Evolutionary conservation across 2,888 invertebrate genomes (phyloP).

Genomic region (Sminthurinus aureus): DNA sequence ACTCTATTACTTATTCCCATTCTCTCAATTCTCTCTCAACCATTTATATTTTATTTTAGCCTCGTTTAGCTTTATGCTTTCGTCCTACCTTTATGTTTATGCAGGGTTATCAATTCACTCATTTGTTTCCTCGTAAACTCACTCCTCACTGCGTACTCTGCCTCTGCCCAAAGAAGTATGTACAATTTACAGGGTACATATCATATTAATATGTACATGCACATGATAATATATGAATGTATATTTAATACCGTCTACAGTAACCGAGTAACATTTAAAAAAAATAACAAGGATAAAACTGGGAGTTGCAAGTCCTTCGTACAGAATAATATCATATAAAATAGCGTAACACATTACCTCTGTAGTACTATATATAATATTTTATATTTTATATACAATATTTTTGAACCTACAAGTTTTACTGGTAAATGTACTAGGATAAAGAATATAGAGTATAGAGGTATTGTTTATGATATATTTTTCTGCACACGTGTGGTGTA

Average conservation of each 20-base stretch:
- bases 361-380: too few species aligned
- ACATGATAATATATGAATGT: neutral
- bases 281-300: neutral
- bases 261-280: neutral
- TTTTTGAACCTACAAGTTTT: too few species aligned
- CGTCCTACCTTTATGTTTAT: conserved; percentile 18
- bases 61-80: neutral
- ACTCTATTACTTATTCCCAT: conserved; percentile 24
- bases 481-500: too few species aligned
- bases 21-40: conserved; percentile 10
- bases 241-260: neutral
- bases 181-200: neutral
- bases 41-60: conserved; percentile 2
- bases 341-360: too few species aligned
- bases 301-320: neutral
- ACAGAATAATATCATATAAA: too few species aligned
- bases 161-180: neutral
- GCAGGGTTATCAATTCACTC: conserved; percentile 38
- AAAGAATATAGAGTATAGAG: too few species aligned
- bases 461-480: too few species aligned
- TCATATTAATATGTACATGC: neutral
- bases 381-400: too few species aligned
- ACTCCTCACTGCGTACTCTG: neutral
- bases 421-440: too few species aligned
- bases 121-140: conserved; percentile 35